Evolutionary conservation across 2,888 invertebrate genomes (phyloP).

Genomic region (Euphydryas editha): DNA sequence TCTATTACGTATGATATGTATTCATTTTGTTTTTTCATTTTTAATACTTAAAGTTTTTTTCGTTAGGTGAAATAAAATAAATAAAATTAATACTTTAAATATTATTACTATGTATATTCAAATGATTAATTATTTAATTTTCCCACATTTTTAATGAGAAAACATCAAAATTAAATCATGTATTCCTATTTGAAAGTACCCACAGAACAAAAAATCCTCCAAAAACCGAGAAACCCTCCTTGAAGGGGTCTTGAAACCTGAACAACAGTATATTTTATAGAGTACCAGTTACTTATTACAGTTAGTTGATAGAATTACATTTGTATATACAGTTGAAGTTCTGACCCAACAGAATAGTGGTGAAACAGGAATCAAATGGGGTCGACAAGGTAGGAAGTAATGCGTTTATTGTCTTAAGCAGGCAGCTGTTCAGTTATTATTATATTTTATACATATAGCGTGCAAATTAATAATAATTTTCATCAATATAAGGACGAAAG

Average conservation of each 20-base stretch:
- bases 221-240: background rate
- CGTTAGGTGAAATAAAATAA: too few relatives aligned
- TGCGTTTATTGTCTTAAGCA: constrained; percentile 15
- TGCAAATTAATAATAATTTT: too few relatives aligned
- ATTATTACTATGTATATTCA: too few relatives aligned
- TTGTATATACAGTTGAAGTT: constrained; percentile 19
- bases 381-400: constrained; percentile 23
- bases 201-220: too few relatives aligned
- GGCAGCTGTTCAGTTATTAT: background rate
- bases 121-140: too few relatives aligned
- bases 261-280: background rate
- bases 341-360: constrained; percentile 27
- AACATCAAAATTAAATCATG: too few relatives aligned
- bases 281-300: constrained; percentile 7
- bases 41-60: background rate
- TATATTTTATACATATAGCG: too few relatives aligned
- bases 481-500: too few relatives aligned
- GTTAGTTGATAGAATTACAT: constrained; percentile 28
- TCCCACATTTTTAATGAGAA: too few relatives aligned
- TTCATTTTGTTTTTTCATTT: background rate
- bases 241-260: background rate
- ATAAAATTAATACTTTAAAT: too few relatives aligned
- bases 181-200: too few relatives aligned
- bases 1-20: background rate
- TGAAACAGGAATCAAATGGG: constrained; percentile 34